Evolutionary conservation across 2,888 invertebrate species (phyloP), one percentile per base, ranked within the genome.

Genomic region (Drosophila emarginata): DNA sequence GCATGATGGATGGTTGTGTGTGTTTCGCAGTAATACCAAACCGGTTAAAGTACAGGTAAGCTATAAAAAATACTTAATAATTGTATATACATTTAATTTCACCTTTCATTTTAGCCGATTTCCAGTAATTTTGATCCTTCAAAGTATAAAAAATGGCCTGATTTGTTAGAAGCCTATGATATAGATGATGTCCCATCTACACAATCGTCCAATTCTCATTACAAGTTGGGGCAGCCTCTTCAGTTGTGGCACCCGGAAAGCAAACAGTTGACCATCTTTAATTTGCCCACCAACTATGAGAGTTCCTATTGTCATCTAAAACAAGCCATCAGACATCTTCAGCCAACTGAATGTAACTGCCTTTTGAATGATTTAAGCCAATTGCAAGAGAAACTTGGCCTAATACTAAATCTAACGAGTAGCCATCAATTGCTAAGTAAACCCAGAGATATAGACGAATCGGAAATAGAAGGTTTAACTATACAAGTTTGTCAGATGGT

Each of bases 1-100:
- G 6, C 84, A 84, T 45, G 89, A 89, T 59, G 89, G 91, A 4
- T 91, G 91, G 89, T 69, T 92, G 11, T 92, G 92, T 72, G 87
- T 92, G 1, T 89, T 91, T 61, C 88, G 90, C n/a, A 90, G 84
- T 52, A 86, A 89, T 58, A 68, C 74, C 4, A 81, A 80, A 7
- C 66, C 78, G 2, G 4, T 62, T 1, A 73, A 68, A 14, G 45
- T 59, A n/a, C 61, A 81, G 77, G 89, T 86, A 21, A 67, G 39
- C 28, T 26, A 9, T 45, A 45, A 9, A 14, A 15, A 9, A 18
- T 0, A 18, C 5, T n/a, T 2, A 1, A 18, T 18, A 45, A 39
- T 12, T 11, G 32, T 26, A 7, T 15, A 7, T 40, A n/a, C n/a
- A n/a, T n/a, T n/a, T n/a, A n/a, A n/a, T n/a, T n/a, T n/a, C n/a